Percentiles rank a stretch among this genome's conserved stretches.
These are phyloP conservation scores for Idaea aversata DNA, from an alignment of 2,888 invertebrate species.

Conservation along the genomic window DNA sequence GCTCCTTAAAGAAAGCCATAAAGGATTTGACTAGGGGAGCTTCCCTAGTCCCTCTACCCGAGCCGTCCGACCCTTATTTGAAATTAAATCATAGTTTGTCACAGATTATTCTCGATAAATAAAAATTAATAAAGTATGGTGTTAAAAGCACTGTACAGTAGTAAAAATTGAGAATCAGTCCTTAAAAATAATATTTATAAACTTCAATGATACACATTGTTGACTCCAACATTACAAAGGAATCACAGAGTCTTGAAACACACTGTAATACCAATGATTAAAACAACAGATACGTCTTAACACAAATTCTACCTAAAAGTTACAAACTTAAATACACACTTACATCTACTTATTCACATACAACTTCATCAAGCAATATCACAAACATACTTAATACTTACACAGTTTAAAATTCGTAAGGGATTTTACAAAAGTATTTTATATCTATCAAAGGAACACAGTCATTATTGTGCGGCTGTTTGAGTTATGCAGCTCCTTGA, in stretches of 20 bases:
- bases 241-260: background rate
- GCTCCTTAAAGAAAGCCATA: too few relatives aligned
- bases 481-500: background rate
- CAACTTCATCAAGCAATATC: constrained; percentile 37
- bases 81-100: too few relatives aligned
- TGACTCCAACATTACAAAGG: background rate
- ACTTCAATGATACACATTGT: too few relatives aligned
- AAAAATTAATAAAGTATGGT: too few relatives aligned
- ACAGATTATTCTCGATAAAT: too few relatives aligned
- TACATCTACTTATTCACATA: constrained; percentile 10
- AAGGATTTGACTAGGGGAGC: too few relatives aligned
- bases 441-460: constrained; percentile 59
- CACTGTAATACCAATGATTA: background rate
- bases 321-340: background rate
- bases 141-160: too few relatives aligned
- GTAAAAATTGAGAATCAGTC: too few relatives aligned
- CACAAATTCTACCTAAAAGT: background rate
- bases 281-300: background rate
- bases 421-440: constrained; percentile 31
- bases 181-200: too few relatives aligned
- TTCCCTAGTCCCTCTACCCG: too few relatives aligned
- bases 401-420: constrained; percentile 37
- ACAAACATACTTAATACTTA: constrained; percentile 41
- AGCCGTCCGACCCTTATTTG: too few relatives aligned
- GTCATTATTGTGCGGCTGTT: constrained; percentile 30